Percentiles rank a stretch among this genome's conserved stretches.
phyloP scores from a whole-genome alignment of 2,888 invertebrate genomes.

The Lasioglossum calceatum region DNA sequence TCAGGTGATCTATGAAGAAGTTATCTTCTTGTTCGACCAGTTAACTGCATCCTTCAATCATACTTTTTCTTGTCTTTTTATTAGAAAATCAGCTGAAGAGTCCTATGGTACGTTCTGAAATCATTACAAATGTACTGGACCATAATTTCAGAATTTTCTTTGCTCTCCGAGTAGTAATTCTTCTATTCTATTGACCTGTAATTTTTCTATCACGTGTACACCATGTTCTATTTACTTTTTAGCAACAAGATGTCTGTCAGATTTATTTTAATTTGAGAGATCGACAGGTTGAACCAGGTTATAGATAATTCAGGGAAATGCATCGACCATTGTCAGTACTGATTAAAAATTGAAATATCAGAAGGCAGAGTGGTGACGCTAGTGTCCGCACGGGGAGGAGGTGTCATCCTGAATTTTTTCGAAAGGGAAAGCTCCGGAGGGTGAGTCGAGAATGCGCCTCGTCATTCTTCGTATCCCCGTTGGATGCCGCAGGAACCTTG shows the following conservation, averaged over 20 bases:
- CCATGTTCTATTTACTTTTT: not conserved
- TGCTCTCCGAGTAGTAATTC: not conserved
- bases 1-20: not conserved
- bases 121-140: not conserved
- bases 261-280: not conserved
- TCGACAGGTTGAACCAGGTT: not conserved
- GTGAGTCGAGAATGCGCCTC: slow-evolving; percentile 79
- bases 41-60: not conserved
- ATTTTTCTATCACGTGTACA: not conserved
- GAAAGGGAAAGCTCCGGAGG: slow-evolving; percentile 75
- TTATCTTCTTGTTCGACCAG: not conserved
- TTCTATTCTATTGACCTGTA: not conserved
- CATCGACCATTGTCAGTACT: too few relatives aligned
- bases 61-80: not conserved
- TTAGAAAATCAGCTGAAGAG: not conserved
- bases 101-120: not conserved
- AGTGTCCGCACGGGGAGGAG: slow-evolving; percentile 48
- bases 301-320: too few relatives aligned
- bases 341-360: slow-evolving; percentile 74
- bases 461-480: slow-evolving; percentile 76
- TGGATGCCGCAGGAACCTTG: slow-evolving; percentile 75
- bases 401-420: slow-evolving; percentile 78
- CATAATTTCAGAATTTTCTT: not conserved
- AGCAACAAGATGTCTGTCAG: not conserved
- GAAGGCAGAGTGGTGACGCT: slow-evolving; percentile 44